These are phyloP conservation scores for Paramormyrops hopkinsi DNA, from an alignment of 2,797 vertebrate genomes.

Conservation along the genomic window DNA sequence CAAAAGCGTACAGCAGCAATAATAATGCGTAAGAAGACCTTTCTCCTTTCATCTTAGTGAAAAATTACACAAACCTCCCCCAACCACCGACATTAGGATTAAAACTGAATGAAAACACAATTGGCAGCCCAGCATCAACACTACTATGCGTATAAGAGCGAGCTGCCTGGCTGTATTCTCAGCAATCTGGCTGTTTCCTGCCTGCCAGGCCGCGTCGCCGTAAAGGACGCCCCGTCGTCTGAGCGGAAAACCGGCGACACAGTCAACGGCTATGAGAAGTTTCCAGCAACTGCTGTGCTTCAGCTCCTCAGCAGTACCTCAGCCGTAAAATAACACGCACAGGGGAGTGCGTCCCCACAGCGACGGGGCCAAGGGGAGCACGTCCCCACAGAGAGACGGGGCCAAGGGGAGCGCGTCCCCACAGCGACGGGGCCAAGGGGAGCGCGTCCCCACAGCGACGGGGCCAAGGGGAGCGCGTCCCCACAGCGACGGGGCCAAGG, in stretches of 20 bases:
- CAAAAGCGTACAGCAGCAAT: background rate
- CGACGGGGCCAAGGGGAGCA: no score
- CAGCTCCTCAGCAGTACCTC: background rate
- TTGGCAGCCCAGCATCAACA: background rate
- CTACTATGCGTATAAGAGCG: background rate
- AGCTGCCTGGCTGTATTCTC: background rate
- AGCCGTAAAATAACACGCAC: background rate
- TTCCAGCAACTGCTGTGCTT: background rate
- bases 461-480: no score
- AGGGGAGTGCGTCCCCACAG: no score
- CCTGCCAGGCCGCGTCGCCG: background rate
- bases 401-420: no score
- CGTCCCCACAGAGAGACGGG: no score
- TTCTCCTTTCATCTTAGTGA: background rate
- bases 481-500: background rate
- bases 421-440: no score
- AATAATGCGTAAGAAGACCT: background rate
- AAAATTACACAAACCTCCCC: background rate
- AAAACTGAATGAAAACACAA: background rate
- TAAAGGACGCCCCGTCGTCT: background rate
- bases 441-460: background rate
- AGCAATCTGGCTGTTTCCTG: background rate
- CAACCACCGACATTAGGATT: background rate
- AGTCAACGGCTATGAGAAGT: background rate
- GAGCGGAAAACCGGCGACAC: background rate